Conservation (phyloP, 2,113 vertebrate species). For the Phalacrocorax aristotelis region DNA sequence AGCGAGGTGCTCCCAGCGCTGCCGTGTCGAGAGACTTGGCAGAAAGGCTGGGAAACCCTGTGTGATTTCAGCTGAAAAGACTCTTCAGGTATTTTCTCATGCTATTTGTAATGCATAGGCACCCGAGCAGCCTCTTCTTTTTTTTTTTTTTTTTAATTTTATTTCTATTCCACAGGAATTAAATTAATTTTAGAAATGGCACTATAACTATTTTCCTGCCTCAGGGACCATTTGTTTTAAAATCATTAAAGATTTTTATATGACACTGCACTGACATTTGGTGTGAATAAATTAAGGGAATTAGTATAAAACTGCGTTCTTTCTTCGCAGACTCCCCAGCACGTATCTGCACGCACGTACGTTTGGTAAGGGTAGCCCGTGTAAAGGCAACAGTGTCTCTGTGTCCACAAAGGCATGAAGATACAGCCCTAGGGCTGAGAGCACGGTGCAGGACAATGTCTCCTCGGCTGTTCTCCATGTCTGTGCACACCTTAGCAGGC, state of each 20-base stretch:
- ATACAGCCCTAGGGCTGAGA: neutral
- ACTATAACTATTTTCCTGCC: slow-evolving; percentile 71
- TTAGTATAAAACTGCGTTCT: slow-evolving; percentile 57
- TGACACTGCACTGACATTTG: slow-evolving; percentile 74
- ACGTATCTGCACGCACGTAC: neutral
- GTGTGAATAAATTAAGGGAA: slow-evolving; percentile 73
- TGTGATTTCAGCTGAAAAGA: neutral
- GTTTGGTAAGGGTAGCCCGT: neutral
- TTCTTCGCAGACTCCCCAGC: slow-evolving; percentile 16
- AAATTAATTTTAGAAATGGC: slow-evolving; percentile 75
- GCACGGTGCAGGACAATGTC: neutral
- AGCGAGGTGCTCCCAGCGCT: neutral
- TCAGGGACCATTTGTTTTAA: slow-evolving; percentile 75
- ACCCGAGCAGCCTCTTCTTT: slow-evolving; percentile 12
- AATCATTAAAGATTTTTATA: slow-evolving; percentile 74
- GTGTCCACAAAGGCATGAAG: fast-evolving
- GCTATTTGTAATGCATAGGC: slow-evolving; percentile 43
- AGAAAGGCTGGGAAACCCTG: neutral
- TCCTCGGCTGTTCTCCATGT: neutral
- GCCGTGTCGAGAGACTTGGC: neutral
- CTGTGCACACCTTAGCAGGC: neutral
- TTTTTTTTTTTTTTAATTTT: too few species aligned
- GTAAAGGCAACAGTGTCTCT: fast-evolving
- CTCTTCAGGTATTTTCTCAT: slow-evolving; percentile 10
- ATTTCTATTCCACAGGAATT: slow-evolving; percentile 69